phyloP scores from a whole-genome alignment of 92 coral and sea anemone species.

The Bergia sp. region DNA sequence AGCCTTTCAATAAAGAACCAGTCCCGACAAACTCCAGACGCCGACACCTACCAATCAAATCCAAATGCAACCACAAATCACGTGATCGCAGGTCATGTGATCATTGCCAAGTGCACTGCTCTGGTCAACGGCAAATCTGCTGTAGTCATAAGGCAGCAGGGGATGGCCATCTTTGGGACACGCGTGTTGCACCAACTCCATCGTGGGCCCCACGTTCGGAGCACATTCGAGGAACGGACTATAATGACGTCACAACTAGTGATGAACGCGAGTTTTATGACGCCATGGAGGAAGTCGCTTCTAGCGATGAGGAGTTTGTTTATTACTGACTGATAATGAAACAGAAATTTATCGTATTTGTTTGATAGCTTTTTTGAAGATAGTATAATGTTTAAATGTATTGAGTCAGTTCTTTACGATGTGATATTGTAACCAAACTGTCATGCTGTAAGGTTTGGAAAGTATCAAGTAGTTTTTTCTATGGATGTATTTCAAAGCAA shows the following conservation, averaged over 20 bases:
- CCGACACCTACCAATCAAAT: not conserved
- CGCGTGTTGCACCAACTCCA: not conserved
- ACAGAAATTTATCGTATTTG: not conserved
- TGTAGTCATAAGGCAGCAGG: not conserved
- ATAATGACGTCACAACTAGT: not conserved
- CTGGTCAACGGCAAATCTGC: not conserved
- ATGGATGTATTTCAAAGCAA: no score
- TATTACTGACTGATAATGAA: not conserved
- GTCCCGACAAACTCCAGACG: not conserved
- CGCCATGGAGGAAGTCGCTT: not conserved
- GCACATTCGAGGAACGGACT: not conserved
- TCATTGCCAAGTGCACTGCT: not conserved
- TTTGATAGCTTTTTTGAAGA: not conserved
- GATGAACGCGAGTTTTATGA: not conserved
- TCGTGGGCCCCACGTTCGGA: not conserved
- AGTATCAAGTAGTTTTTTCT: no score
- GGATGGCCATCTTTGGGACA: not conserved
- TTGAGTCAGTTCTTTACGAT: not conserved
- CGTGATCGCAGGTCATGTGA: not conserved
- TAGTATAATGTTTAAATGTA: no score
- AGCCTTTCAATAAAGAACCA: slow-evolving; percentile 1
- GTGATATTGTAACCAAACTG: no score
- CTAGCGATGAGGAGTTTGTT: not conserved
- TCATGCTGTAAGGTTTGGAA: no score
- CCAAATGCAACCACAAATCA: slow-evolving; percentile 1